phyloP scores from a whole-genome alignment of 2,888 invertebrate genomes.

The Perizoma flavofasciatum region DNA sequence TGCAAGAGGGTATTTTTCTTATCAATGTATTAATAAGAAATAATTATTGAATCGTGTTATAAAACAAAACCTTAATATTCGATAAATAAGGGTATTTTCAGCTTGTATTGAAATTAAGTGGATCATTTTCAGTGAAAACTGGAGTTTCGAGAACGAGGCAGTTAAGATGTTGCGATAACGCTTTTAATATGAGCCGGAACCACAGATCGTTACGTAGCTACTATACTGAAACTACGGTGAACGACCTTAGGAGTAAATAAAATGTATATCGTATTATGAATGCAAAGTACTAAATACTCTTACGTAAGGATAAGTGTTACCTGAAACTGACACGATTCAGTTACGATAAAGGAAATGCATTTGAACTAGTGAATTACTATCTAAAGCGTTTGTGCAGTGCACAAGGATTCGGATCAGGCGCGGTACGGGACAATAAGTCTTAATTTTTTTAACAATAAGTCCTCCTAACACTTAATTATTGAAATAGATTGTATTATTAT shows the following conservation, averaged over 20 bases:
- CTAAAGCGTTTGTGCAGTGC: not conserved
- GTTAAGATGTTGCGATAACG: conserved; percentile 80
- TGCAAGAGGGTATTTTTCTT: conserved; percentile 62
- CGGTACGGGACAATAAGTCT: too few species aligned
- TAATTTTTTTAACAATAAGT: too few species aligned
- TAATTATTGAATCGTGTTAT: conserved; percentile 38
- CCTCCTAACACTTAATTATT: too few species aligned
- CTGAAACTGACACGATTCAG: conserved; percentile 14
- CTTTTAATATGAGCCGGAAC: conserved; percentile 83
- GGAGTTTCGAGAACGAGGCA: conserved; percentile 78
- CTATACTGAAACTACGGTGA: conserved; percentile 13
- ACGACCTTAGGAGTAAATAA: conserved; percentile 19
- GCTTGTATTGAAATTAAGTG: conserved; percentile 57
- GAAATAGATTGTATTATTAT: too few species aligned
- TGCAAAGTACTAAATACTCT: conserved; percentile 20
- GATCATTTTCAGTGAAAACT: conserved; percentile 75
- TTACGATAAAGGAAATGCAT: conserved; percentile 8
- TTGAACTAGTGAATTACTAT: not conserved
- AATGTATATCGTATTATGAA: conserved; percentile 23
- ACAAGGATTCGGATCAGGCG: not conserved
- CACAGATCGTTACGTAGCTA: conserved; percentile 35
- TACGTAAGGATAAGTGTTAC: conserved; percentile 12
- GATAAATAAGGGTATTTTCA: conserved; percentile 53
- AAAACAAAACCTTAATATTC: conserved; percentile 44
- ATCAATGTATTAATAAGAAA: conserved; percentile 80